Evolutionary conservation across 2,797 vertebrate genomes (phyloP).

Genomic region (Sitta carolinensis): DNA sequence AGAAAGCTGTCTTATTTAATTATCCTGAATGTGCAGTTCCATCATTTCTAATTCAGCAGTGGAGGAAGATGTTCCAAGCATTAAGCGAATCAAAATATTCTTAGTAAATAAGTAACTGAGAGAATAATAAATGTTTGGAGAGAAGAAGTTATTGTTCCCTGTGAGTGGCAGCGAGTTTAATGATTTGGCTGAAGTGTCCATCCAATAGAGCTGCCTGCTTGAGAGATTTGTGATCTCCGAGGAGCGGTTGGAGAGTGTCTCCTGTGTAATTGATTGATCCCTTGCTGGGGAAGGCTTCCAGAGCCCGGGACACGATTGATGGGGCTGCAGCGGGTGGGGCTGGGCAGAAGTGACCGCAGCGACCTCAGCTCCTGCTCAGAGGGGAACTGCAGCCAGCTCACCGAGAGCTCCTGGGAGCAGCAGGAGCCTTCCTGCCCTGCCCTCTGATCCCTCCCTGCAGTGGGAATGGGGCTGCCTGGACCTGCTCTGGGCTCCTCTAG

Average conservation of each 20-base stretch:
- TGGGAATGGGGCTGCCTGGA: neutral
- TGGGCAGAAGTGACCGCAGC: neutral
- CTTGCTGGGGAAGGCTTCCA: neutral
- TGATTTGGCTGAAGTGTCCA: conserved; percentile 35
- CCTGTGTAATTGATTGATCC: conserved; percentile 4
- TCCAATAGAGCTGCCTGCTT: conserved; percentile 27
- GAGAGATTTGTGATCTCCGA: conserved; percentile 33
- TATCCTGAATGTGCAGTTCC: neutral
- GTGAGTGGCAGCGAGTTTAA: neutral
- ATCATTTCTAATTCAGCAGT: neutral
- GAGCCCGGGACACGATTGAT: neutral
- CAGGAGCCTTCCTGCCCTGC: neutral
- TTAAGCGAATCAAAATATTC: conserved; percentile 27
- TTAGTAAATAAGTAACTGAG: conserved; percentile 8
- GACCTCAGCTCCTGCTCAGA: neutral
- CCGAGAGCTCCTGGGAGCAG: neutral
- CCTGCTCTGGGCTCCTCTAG: accelerated
- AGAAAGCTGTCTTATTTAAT: neutral
- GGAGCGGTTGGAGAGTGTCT: neutral
- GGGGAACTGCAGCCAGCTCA: neutral
- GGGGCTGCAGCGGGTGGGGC: neutral
- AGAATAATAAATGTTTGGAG: neutral
- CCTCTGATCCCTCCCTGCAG: accelerated
- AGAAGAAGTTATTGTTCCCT: conserved; percentile 6
- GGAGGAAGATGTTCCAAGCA: neutral